A percentile compares a stretch with the other conserved stretches of the same genome.
Evolutionary conservation across 2,797 vertebrate genomes (phyloP).

Genomic region (Acanthopagrus latus): DNA sequence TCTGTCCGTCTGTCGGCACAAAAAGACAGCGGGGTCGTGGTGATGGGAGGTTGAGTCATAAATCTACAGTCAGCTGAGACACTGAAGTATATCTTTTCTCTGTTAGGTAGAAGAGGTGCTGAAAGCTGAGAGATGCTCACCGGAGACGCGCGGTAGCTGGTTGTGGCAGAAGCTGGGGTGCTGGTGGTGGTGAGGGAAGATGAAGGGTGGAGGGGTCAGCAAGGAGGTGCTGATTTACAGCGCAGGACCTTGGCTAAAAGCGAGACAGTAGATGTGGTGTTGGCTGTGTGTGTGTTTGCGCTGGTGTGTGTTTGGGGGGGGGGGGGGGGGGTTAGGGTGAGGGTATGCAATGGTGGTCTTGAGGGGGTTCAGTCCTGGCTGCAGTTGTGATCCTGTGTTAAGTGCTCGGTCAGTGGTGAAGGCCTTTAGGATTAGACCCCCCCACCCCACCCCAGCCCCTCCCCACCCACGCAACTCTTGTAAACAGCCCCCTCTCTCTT

Average conservation of each 20-base stretch:
- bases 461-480: conserved; percentile 47
- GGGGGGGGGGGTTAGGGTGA: conserved; percentile 45
- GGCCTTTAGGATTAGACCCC: conserved; percentile 79
- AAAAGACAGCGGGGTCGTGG: conserved; percentile 44
- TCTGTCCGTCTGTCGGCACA: conserved; percentile 50
- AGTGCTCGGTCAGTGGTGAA: conserved; percentile 79
- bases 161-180: conserved; percentile 52
- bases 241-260: conserved; percentile 34
- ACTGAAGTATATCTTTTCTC: conserved; percentile 58
- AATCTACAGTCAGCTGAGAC: conserved; percentile 68
- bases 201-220: conserved; percentile 3
- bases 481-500: conserved; percentile 52
- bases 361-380: conserved; percentile 57
- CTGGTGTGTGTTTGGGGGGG: conserved; percentile 34
- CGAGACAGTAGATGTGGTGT: conserved; percentile 39
- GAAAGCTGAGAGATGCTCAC: conserved; percentile 61
- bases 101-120: conserved; percentile 50
- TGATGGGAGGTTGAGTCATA: conserved; percentile 74
- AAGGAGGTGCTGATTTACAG: conserved; percentile 68
- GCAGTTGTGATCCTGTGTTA: conserved; percentile 78
- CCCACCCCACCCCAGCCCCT: background rate
- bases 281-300: conserved; percentile 52
- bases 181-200: conserved; percentile 32
- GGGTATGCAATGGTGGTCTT: conserved; percentile 61
- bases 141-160: conserved; percentile 65